A percentile compares a stretch with the other conserved stretches of the same genome.
Conservation (phyloP, 2,888 invertebrate species). For the Leucophenga montana region DNA sequence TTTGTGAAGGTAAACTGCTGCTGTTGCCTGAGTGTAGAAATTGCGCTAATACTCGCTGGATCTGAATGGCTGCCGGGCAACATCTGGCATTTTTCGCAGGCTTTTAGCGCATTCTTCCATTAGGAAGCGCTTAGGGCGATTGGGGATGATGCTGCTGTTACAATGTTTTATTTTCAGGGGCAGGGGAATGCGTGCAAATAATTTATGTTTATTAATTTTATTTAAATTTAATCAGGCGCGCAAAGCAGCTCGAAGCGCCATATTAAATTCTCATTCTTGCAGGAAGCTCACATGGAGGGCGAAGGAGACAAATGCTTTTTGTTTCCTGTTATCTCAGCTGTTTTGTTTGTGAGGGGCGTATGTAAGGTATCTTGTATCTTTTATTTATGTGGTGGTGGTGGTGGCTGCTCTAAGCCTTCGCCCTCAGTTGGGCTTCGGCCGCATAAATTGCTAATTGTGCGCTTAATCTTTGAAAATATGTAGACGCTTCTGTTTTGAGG, state of each 20-base stretch:
- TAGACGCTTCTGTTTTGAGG: conserved; percentile 45
- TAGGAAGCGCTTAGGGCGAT: conserved; percentile 32
- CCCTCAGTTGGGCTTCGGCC: conserved; percentile 5
- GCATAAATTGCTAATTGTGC: conserved; percentile 63
- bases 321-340: neutral
- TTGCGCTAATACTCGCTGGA: too few relatives aligned
- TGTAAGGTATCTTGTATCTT: neutral
- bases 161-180: neutral
- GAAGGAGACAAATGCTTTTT: neutral
- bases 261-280: conserved; percentile 7
- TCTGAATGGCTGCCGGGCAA: conserved; percentile 43
- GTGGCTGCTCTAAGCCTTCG: conserved; percentile 7
- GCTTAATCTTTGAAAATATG: conserved; percentile 62
- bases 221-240: conserved; percentile 72
- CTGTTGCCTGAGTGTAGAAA: neutral
- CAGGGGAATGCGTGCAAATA: conserved; percentile 54
- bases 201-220: conserved; percentile 73
- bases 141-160: conserved; percentile 30
- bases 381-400: conserved; percentile 12
- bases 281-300: neutral
- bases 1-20: conserved; percentile 53
- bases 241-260: conserved; percentile 24
- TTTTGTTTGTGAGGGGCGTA: neutral
- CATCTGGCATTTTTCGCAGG: conserved; percentile 59
- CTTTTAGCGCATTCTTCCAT: conserved; percentile 50